Base-by-base conservation (phyloP, 2,888 invertebrate species). In the Oscheius sp. region DNA sequence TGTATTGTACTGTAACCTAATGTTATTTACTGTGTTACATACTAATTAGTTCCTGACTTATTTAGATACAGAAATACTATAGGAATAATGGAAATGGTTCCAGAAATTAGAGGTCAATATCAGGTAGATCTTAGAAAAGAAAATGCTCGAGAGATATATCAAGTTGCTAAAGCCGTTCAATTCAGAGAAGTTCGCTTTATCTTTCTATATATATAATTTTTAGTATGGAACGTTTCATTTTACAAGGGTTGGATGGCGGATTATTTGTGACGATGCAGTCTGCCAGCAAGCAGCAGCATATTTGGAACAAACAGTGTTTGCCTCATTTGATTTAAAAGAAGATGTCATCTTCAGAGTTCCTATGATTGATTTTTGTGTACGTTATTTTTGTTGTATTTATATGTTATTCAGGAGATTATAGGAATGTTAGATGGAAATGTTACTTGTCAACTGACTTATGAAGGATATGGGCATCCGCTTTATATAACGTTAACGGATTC, bases 281-380 rank as follows among this genome's bases (percentile, higher is more conserved):
- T 75, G 62, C 57, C 70, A 75, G 44, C 74, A 72, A 45, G 74
- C 74, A 0, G 71, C 51, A 14, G 69, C 62, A 4, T 75, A 69
- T 47, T 49, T 75, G 1, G 67, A 70, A 28, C 33, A 70, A 0
- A 14, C 70, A 4, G 64, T 72, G 12, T 75, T 75, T 62, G 68
- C 68, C 5, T 45, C 30, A 20, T 75, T 67, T 54, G 47, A 45
- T 8, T 50, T 70, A n/a, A n/a, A 61, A 41, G 72, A 72, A 22
- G 67, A 72, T 2, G 47, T 72, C 17, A 36, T 32, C 14, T 38
- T 75, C 33, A 63, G 68, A 45, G 6, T 72, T 0, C 71, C 72
- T 1, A 22, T 75, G 20, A 63, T 70, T 41, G 67, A 68, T 5
- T 26, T 74, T 36, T 45, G 50, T 36, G 71, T 73, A 51, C 17